Evolutionary conservation across 1,140 invertebrate species (phyloP).

Genomic region (Tenebrio molitor): DNA sequence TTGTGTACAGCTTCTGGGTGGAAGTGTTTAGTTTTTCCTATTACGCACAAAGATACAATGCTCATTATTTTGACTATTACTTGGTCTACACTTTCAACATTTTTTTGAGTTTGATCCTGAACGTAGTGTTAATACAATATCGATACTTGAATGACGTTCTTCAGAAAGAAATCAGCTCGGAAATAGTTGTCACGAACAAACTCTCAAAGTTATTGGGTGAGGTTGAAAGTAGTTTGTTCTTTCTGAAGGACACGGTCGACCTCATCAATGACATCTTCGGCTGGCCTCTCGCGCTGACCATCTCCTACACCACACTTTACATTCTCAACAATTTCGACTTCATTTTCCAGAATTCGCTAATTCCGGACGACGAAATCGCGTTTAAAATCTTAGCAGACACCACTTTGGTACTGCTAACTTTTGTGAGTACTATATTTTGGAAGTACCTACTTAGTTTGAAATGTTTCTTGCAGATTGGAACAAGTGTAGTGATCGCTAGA

Average conservation of each 20-base stretch:
- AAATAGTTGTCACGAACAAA: background rate
- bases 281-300: background rate
- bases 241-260: background rate
- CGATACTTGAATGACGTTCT: background rate
- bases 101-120: background rate
- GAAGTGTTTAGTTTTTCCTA: too few species aligned
- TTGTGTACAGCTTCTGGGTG: too few species aligned
- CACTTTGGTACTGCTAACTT: background rate
- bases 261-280: background rate
- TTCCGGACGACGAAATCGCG: background rate
- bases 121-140: background rate
- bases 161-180: background rate
- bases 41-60: background rate
- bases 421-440: background rate
- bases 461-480: background rate
- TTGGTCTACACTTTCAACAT: background rate
- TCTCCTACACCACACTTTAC: background rate
- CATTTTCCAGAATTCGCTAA: background rate
- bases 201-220: background rate
- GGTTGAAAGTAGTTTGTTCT: background rate
- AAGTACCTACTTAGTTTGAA: too few species aligned
- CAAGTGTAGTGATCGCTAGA: background rate
- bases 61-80: background rate
- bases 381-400: background rate
- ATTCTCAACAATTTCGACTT: background rate